A percentile compares a stretch with the other conserved stretches of the same genome.
phyloP scores from a whole-genome alignment of 2,113 vertebrate species.

The Cichladusa arquata region DNA sequence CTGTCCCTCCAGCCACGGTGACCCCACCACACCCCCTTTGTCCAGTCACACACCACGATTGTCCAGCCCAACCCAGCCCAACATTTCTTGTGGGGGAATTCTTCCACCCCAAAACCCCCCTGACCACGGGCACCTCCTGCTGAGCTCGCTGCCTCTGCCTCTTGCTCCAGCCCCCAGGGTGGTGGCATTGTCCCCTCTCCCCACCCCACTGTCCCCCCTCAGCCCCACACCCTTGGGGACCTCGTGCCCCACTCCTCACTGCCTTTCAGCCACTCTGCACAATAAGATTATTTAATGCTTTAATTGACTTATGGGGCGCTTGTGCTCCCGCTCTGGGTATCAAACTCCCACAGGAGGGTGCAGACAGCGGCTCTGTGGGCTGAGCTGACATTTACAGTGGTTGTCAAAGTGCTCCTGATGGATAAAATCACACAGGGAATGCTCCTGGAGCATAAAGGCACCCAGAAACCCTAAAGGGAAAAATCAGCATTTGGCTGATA shows the following conservation, averaged over 20 bases:
- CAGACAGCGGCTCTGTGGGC: neutral
- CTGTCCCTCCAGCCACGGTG: accelerated
- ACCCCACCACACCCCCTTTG: neutral
- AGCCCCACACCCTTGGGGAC: neutral
- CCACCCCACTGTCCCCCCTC: slow-evolving; percentile 40
- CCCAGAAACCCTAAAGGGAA: accelerated
- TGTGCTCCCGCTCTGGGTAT: slow-evolving; percentile 50
- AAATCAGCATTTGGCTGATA: neutral
- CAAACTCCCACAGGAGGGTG: slow-evolving; percentile 57
- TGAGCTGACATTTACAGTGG: neutral
- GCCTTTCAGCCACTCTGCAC: slow-evolving; percentile 66
- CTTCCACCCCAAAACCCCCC: accelerated
- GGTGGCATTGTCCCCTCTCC: slow-evolving; percentile 53
- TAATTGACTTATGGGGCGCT: slow-evolving; percentile 69
- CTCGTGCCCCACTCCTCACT: slow-evolving; percentile 68
- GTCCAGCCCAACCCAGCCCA: neutral
- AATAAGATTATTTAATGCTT: slow-evolving; percentile 72
- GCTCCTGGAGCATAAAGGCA: neutral
- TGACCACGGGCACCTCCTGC: accelerated
- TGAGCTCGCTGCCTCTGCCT: neutral
- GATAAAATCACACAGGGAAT: neutral
- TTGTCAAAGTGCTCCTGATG: neutral
- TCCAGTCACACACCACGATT: no score
- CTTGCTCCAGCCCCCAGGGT: neutral
- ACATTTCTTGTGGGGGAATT: accelerated